Evolutionary conservation across 1,140 invertebrate genomes (phyloP), one percentile per base, ranked within the genome.

Genomic region (Holotrichia oblita): DNA sequence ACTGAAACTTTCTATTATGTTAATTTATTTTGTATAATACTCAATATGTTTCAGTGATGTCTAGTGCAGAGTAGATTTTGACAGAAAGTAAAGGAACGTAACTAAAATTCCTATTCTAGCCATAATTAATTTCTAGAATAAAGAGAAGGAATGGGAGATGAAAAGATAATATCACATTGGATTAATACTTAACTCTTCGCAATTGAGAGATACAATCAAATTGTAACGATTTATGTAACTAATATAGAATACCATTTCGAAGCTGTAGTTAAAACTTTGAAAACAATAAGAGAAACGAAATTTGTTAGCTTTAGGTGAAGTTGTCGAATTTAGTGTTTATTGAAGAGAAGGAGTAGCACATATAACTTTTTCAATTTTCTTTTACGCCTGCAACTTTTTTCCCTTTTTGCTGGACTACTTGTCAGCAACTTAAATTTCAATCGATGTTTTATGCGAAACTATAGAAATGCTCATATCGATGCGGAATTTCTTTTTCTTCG

Each of bases 361-460:
- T 27, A 72, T 27, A 24, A 40, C 64, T 27, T 72, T 40, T 72
- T 40, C 73, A 48, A 40, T 75, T 74, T 48, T 17, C 73, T 41
- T 41, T 2, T 40, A 40, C 7, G 27, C 0, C 14, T 27, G 14
- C 20, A 77, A 64, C 61, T 78, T 78, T 73, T 78, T 72, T 17
- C 12, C 12, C 10, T 6, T 41, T 3, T 48, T 48, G 69, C 73
- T 14, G 34, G 44, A 3, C n/a, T 22, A n/a, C 40, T 24, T 40
- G 9, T 0, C 10, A 41, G n/a, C 3, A 73, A 73, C 41, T 73
- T 73, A 14, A 73, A 40, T 73, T 40, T 73, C 34, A 41, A 40
- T 73, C 34, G n/a, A 73, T 17, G 27, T 27, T 34, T 40, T 73
- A 34, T 17, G n/a, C 7, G 34, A 17, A 17, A 34, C 4, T 40